Base-by-base conservation (phyloP, 2,113 vertebrate genomes). In the Apistogramma diplotaenia region DNA sequence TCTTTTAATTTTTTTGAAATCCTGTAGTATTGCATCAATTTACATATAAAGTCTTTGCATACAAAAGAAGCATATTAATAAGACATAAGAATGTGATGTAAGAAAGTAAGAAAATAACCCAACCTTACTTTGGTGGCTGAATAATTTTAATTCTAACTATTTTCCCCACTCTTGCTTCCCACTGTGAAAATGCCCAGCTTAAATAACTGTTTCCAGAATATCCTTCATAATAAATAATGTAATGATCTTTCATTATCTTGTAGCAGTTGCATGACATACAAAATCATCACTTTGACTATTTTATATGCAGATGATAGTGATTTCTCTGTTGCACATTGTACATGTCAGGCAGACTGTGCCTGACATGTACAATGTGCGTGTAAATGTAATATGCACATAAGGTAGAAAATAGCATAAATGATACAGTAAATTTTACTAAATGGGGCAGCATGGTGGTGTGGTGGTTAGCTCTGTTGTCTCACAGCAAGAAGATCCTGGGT, bases 1-100 rank as follows among this genome's bases (percentile, higher is more conserved):
- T 49, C 62, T 70, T 40, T 11, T 21, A 21, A 46, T 13, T 56
- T 27, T 1, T 0, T 70, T 49, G 12, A 29, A 70, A 67, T 31
- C 23, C 23, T 67, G 40, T 16, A 19, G 40, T n/a, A 16, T 29
- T 33, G 21, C 58, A 23, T 46, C 16, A 75, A 72, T 88, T 80
- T 78, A 18, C 75, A 84, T 27, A 18, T 12, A 73, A 57, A 71
- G 21, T 6, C 57, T 77, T 71, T 82, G 35, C 31, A 77, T 61
- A 23, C 15, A 51, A 79, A 82, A 62, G 0, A 51, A 8, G 18
- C 1, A 51, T 51, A 70, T 67, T 57, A 74, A 72, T 51, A 85
- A 59, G 16, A 43, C n/a, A 49, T 18, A 70, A 70, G 46, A 49
- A 8, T n/a, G n/a, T n/a, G n/a, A n/a, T n/a, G n/a, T n/a, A n/a